Conservation (phyloP, 2,797 vertebrate species). For the Acridotheres tristis region DNA sequence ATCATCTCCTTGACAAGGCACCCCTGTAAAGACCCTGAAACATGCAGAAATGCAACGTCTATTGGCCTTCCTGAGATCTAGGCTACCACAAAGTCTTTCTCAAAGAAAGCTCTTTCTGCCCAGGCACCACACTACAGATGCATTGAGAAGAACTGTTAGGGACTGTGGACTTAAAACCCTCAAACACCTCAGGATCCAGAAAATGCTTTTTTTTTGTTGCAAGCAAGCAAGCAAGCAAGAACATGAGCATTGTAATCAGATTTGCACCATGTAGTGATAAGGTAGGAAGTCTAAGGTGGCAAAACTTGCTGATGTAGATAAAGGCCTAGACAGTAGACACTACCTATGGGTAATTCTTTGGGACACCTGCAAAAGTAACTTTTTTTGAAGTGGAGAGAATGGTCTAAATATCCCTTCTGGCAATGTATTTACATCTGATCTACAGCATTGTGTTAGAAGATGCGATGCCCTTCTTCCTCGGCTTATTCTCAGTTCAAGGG, state of each 20-base stretch:
- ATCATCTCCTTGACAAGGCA: neutral
- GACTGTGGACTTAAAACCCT: neutral
- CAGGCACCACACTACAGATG: neutral
- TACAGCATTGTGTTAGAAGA: neutral
- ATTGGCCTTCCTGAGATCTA: neutral
- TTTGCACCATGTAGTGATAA: neutral
- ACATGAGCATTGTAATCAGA: neutral
- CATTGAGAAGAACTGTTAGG: neutral
- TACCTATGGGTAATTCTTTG: neutral
- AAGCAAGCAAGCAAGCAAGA: neutral
- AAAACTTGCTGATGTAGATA: neutral
- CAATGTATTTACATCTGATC: neutral
- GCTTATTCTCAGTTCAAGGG: rapidly evolving
- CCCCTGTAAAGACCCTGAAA: neutral
- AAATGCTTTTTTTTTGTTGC: neutral
- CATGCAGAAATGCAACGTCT: neutral
- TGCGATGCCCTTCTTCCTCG: neutral
- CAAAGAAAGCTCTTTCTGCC: neutral
- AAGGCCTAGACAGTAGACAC: neutral
- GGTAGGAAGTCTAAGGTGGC: neutral
- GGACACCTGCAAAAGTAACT: neutral
- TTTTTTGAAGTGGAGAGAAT: neutral
- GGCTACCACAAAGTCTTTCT: neutral
- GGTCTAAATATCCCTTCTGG: neutral
- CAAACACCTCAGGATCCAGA: neutral